These are phyloP conservation scores for Melanocharis versteri DNA, from an alignment of 2,113 vertebrate species.

Conservation along the genomic window DNA sequence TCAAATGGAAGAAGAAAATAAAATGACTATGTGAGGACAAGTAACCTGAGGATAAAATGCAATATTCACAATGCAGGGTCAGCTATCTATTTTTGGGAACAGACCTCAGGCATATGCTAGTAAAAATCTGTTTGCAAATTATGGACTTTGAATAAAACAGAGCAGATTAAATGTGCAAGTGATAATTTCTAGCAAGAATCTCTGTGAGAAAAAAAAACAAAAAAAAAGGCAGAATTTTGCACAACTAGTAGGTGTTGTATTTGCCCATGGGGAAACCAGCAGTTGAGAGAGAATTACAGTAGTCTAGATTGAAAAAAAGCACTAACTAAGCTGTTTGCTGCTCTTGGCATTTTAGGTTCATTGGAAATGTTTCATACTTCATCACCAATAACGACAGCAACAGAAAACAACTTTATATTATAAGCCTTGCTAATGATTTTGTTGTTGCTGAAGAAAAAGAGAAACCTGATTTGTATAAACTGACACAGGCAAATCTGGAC, in stretches of 20 bases:
- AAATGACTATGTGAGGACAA: not conserved
- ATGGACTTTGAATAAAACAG: slow-evolving; percentile 21
- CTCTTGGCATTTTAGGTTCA: slow-evolving; percentile 29
- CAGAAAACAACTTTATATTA: slow-evolving; percentile 27
- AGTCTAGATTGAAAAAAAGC: not conserved
- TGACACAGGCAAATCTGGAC: not conserved
- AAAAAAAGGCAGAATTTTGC: not conserved
- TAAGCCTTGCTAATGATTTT: slow-evolving; percentile 33
- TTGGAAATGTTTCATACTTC: slow-evolving; percentile 42
- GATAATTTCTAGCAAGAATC: not conserved
- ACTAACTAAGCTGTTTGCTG: not conserved
- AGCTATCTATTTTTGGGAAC: not conserved
- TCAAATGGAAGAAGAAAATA: not conserved
- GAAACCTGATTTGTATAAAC: not conserved
- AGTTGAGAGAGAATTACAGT: slow-evolving; percentile 28
- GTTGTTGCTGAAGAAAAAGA: not conserved
- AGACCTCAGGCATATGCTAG: slow-evolving; percentile 7
- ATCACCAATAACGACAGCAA: slow-evolving; percentile 9
- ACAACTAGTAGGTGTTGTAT: slow-evolving; percentile 8
- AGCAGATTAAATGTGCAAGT: slow-evolving; percentile 13
- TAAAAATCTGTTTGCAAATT: slow-evolving; percentile 54
- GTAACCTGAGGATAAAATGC: not conserved
- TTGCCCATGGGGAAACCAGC: slow-evolving; percentile 9
- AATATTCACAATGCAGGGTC: not conserved
- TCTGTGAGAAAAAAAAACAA: not conserved